A percentile compares a stretch with the other conserved stretches of the same genome.
Evolutionary conservation across 2,113 vertebrate species (phyloP).

Genomic region (Chionis minor): DNA sequence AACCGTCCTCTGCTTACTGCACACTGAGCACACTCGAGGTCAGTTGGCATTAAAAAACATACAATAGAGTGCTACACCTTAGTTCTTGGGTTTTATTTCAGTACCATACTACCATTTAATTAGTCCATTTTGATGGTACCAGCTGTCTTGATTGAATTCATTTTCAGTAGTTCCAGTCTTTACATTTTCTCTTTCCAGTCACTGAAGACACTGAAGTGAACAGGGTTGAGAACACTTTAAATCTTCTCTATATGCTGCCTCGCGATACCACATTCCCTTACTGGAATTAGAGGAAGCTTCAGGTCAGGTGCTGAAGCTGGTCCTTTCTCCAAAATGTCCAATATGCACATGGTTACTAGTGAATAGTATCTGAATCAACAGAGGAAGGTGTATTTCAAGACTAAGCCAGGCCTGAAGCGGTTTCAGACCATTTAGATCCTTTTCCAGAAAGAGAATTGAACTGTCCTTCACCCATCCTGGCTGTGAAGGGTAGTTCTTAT

Average conservation of each 20-base stretch:
- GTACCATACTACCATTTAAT: background rate
- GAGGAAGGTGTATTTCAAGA: background rate
- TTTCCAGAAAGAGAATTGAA: background rate
- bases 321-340: accelerated
- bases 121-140: too few species aligned
- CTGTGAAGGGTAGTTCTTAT: background rate
- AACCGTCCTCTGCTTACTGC: background rate
- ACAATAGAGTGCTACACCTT: accelerated
- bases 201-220: accelerated
- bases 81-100: background rate
- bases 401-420: background rate
- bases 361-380: accelerated
- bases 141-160: background rate
- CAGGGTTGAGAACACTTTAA: background rate
- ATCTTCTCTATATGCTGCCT: background rate
- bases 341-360: background rate
- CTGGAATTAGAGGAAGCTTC: background rate
- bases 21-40: background rate
- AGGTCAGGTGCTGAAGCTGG: background rate
- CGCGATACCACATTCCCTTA: background rate
- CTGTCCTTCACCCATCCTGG: background rate
- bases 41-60: background rate
- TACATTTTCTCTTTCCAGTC: background rate
- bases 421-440: background rate
- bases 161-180: background rate